Base-by-base conservation (phyloP, 1,140 invertebrate genomes). In the Dendroctonus valens region DNA sequence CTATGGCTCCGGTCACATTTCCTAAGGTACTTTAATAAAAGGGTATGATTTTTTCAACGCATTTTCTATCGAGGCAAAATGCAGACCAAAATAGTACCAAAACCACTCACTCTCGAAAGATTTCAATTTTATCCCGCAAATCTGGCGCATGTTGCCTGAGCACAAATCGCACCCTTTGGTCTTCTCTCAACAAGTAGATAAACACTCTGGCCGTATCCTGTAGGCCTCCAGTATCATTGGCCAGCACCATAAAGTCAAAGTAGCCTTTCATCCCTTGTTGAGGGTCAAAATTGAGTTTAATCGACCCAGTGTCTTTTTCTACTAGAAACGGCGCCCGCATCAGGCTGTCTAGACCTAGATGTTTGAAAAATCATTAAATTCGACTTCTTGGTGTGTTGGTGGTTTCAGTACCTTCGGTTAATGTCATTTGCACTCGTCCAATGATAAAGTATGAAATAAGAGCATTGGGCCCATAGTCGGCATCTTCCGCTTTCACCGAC, bases 261-360 rank as follows among this genome's bases (percentile, higher is more conserved):
- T 97, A 97, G 55, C 96, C 96, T 78, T 96, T 96, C 95, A 97
- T 97, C 57, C 91, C 91, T 73, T 91, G 91, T 75, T 97, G 94
- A 12, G 95, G 95, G 81, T 97, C 94, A 76, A 97, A 97, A 80
- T 97, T 97, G 0, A 97, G 81, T 53, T 86, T 87, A 5, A 98
- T 85, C 2, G 87, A 88, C 2, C 95, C 96, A 7, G 92, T 91
- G 6, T 87, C 82, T 52, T 80, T 79, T 67, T 96, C 89, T 0
- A 98, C 85, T 0, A 93, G 75, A 79, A 98, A 97, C 0, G 94
- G 92, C 4, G 89, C 83, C 42, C 87, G 83, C 51, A 87, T 85
- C 57, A 94, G 83, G 70, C 89, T 87, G 54, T 94, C 92, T 67
- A 95, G 80, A 3, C 92, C 57, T 59, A 37, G 46, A 48, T 26